Evolutionary conservation across 2,888 invertebrate species (phyloP).

Genomic region (Oligia latruncula): DNA sequence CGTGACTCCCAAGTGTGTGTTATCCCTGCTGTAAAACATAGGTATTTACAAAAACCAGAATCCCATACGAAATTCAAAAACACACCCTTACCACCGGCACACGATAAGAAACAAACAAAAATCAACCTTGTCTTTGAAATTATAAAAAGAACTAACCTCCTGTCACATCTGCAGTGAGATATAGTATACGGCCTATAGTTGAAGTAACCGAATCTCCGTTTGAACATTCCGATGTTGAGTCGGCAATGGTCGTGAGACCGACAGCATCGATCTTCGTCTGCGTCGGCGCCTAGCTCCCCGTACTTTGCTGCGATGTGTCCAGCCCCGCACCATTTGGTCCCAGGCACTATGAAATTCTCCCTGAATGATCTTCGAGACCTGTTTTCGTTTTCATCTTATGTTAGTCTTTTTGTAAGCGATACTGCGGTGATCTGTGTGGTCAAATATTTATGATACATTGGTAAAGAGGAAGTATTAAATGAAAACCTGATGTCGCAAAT

Average conservation of each 20-base stretch:
- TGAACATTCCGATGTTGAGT: constrained; percentile 91
- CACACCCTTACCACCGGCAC: constrained; percentile 25
- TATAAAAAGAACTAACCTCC: constrained; percentile 91
- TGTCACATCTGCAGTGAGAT: constrained; percentile 94
- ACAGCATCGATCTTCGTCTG: constrained; percentile 92
- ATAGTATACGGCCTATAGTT: constrained; percentile 93
- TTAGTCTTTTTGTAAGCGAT: constrained; percentile 46
- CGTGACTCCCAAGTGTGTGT: background rate
- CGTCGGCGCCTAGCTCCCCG: constrained; percentile 90
- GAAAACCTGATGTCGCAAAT: constrained; percentile 16
- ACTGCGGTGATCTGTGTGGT: constrained; percentile 25
- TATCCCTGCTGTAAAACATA: constrained; percentile 12
- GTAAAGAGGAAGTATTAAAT: background rate
- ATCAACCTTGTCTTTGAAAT: constrained; percentile 55
- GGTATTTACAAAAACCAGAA: constrained; percentile 36
- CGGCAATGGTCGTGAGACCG: constrained; percentile 93
- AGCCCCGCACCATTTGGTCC: constrained; percentile 94
- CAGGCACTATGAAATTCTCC: constrained; percentile 91
- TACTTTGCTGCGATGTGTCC: constrained; percentile 90
- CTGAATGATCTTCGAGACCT: constrained; percentile 86
- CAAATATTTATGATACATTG: constrained; percentile 52
- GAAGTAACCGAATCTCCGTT: constrained; percentile 91
- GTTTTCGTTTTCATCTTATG: constrained; percentile 67
- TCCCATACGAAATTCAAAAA: constrained; percentile 41
- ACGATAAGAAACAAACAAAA: constrained; percentile 50